Base-by-base conservation (phyloP, 2,797 vertebrate genomes). In the Antennarius maculatus region DNA sequence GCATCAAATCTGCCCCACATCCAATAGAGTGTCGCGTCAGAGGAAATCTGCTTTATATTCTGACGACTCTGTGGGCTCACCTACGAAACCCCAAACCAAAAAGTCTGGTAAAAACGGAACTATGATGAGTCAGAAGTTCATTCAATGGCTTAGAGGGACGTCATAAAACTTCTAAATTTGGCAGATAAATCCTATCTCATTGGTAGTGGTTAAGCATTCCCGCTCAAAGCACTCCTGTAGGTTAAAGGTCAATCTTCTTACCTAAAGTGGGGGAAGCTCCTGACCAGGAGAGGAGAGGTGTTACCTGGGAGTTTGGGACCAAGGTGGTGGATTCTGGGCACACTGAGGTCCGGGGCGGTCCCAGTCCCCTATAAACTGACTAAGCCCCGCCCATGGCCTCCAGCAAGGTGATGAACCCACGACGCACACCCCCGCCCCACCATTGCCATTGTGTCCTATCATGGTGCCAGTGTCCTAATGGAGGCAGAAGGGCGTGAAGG, bases 401-500 rank as follows among this genome's bases (percentile, higher is more conserved):
- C 82, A 94, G 95, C 93, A 95, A 96, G 94, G 95, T 94, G 89
- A 91, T 79, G 65, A 77, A 74, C 79, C 51, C 64, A 55, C 54
- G 7, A 65, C 18, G 4, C 51, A 54, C 9, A 1, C 42, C 15
- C 56, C 12, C 56, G 15, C 59, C 34, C 56, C 83, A 80, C 71
- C 79, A 65, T 61, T 62, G 53, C 39, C 79, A 67, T 46, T 57
- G 65, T 61, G 57, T 60, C 66, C 66, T 37, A 63, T 90, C 88
- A 82, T 66, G 51, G 67, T 69, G 54, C 61, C 58, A 39, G 65
- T 48, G 74, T 90, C 92, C 90, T 94, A 93, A 97, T 95, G 55
- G 74, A 91, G 90, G 92, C 92, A 93, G 96, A 96, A 88, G 86
- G 92, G 94, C 94, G 86, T 96, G 93, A 97, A 96, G 95, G 94